Base-by-base conservation (phyloP, 2,797 vertebrate genomes). In the Mormyrops attenuatus region DNA sequence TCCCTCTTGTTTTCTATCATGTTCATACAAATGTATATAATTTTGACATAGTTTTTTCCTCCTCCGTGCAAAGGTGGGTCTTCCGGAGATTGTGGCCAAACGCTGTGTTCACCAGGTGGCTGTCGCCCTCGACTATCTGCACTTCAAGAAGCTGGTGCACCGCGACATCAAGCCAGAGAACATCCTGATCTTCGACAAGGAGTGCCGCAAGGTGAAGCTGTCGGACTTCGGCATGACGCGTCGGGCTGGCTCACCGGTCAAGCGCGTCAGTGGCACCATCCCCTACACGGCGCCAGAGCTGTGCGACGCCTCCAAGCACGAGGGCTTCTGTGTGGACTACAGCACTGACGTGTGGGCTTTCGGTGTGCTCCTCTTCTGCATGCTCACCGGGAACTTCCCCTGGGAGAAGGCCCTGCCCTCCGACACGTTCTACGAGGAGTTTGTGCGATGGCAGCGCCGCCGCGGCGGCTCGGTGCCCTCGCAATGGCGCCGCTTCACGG, bases 311-410 rank as follows among this genome's bases (percentile, higher is more conserved):
- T 95, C 96, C 1, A 95, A 96, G 26, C 95, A 96, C 7, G 96
- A 97, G 91, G 96, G 97, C 2, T 97, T 97, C 93, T 95, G 94
- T 8, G 97, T 97, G 92, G 96, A 96, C 93, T 97, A 96, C 93
- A 97, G 96, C 93, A 97, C 96, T 0, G 97, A 97, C 0, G 96
- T 97, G 1, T 97, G 97, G 97, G 97, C 97, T 2, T 97, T 97
- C 1, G 97, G 96, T 0, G 96, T 97, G 89, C 95, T 97, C 34
- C 96, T 97, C 77, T 97, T 97, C 94, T 97, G 97, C 92, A 97
- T 97, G 96, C 96, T 97, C 89, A 97, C 97, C 0, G 97, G 97
- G 1, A 97, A 97, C 93, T 97, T 97, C 92, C 97, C 97, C 8
- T 97, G 97, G 97, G 96, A 97, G 93, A 97, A 97, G 92, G 97